These are phyloP conservation scores for Drosophila mettleri DNA, from an alignment of 2,888 invertebrate species.

Conservation along the genomic window DNA sequence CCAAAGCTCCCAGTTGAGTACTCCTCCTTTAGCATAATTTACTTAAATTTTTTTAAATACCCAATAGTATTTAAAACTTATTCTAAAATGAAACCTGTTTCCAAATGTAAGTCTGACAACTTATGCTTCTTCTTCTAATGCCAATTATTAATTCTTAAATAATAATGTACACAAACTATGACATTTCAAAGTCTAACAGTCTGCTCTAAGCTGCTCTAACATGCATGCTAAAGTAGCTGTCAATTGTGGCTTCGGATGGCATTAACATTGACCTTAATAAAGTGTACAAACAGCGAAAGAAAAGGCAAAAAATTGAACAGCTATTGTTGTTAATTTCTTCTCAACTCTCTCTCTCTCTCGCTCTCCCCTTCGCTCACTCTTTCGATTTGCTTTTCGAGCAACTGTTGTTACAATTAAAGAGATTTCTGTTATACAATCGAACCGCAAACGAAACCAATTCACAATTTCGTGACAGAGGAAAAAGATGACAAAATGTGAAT, in stretches of 20 bases:
- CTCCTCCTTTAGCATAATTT: too few relatives aligned
- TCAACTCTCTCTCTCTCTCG: conserved; percentile 18
- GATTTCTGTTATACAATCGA: conserved; percentile 62
- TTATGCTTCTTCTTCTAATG: too few relatives aligned
- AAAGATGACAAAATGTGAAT: conserved; percentile 48
- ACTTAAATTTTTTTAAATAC: too few relatives aligned
- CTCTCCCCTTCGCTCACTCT: conserved; percentile 18
- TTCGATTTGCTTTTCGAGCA: conserved; percentile 19
- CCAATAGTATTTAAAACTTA: background rate
- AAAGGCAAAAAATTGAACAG: conserved; percentile 44
- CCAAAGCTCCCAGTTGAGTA: too few relatives aligned
- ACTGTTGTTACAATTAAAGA: conserved; percentile 56
- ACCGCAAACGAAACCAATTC: conserved; percentile 40
- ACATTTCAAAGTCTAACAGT: background rate
- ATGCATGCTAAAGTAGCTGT: conserved; percentile 21
- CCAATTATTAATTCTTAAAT: background rate
- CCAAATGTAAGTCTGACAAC: background rate
- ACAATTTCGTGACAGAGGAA: conserved; percentile 41
- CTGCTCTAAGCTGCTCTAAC: conserved; percentile 3
- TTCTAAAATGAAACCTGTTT: background rate
- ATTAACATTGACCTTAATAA: conserved; percentile 82
- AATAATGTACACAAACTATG: background rate
- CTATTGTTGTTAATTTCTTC: conserved; percentile 34
- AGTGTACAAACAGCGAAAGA: conserved; percentile 2
- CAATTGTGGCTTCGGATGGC: conserved; percentile 30